Percentiles rank a stretch among this genome's conserved stretches.
These are phyloP conservation scores for Saccostrea glomerata DNA, from an alignment of 1,140 invertebrate genomes.

Conservation along the genomic window DNA sequence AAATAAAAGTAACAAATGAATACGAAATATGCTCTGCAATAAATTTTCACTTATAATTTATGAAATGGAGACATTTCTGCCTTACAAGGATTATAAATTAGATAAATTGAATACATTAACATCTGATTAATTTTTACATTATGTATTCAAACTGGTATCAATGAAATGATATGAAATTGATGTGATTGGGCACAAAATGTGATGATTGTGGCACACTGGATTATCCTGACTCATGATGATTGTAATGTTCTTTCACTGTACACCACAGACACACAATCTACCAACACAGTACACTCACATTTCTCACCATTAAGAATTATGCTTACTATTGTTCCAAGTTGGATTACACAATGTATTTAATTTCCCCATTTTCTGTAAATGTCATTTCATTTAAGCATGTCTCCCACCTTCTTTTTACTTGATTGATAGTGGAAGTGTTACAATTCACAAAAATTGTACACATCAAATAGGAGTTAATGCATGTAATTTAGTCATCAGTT, in stretches of 20 bases:
- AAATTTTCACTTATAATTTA: slow-evolving; percentile 24
- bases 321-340: not conserved
- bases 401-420: not conserved
- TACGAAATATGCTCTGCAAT: slow-evolving; percentile 45
- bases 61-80: not conserved
- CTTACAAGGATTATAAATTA: not conserved
- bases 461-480: not conserved
- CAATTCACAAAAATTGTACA: not conserved
- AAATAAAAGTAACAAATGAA: not conserved
- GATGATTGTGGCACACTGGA: not conserved
- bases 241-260: not conserved
- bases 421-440: slow-evolving; percentile 25
- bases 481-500: not conserved
- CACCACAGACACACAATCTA: not conserved
- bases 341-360: not conserved
- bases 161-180: not conserved
- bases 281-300: not conserved
- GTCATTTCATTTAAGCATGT: not conserved
- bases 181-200: not conserved
- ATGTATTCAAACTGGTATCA: not conserved
- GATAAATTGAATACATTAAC: slow-evolving; percentile 15
- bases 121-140: not conserved
- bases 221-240: slow-evolving; percentile 1
- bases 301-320: not conserved
- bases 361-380: not conserved